phyloP scores from a whole-genome alignment of 2,888 invertebrate species.

The Epistrophe eligans region DNA sequence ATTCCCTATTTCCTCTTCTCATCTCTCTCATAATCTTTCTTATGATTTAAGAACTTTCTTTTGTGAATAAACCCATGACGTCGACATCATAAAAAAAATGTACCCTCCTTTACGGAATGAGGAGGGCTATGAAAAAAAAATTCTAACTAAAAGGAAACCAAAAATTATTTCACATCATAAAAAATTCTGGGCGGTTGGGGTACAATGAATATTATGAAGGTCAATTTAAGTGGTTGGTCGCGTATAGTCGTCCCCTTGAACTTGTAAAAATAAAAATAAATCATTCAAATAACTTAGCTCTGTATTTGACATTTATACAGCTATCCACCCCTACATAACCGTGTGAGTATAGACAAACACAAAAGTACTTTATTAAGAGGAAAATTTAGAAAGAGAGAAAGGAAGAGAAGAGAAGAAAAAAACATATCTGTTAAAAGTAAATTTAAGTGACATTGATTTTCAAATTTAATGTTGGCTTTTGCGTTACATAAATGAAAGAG shows the following conservation, averaged over 20 bases:
- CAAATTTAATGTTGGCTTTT: not conserved
- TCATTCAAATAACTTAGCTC: not conserved
- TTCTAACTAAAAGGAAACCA: not conserved
- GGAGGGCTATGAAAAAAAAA: not conserved
- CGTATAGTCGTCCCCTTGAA: not conserved
- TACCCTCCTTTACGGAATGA: not conserved
- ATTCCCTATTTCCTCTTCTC: conserved; percentile 3
- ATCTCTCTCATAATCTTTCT: conserved; percentile 14
- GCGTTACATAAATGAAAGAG: not conserved
- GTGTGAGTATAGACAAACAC: not conserved
- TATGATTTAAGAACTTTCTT: not conserved
- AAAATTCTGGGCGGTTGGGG: not conserved
- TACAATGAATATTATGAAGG: not conserved
- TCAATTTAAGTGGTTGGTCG: conserved; percentile 6
- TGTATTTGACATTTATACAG: not conserved
- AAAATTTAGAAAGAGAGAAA: not conserved
- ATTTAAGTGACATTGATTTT: not conserved
- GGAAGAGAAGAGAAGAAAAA: not conserved
- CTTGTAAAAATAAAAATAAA: conserved; percentile 18
- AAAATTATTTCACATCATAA: conserved; percentile 9
- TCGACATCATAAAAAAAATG: not conserved
- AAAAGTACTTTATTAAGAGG: not conserved
- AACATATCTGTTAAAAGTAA: conserved; percentile 8
- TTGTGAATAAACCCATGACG: not conserved
- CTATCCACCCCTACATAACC: not conserved